Conservation (phyloP, 2,113 vertebrate species). For the Callospermophilus lateralis region DNA sequence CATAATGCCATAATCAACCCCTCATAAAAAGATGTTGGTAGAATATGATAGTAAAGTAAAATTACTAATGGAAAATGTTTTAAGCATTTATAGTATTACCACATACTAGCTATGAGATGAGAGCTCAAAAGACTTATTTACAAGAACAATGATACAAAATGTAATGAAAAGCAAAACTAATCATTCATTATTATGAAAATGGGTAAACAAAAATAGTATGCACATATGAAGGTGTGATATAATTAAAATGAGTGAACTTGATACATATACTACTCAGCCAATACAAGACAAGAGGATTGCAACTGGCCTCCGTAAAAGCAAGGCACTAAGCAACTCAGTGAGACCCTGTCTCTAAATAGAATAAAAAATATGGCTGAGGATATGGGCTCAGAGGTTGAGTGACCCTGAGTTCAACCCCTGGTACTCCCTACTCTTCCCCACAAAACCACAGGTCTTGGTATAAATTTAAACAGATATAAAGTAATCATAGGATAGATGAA, state of each 20-base stretch:
- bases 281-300: background rate
- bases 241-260: background rate
- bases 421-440: no score
- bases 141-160: background rate
- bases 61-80: background rate
- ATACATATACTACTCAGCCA: background rate
- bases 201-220: background rate
- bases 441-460: background rate
- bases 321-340: no score
- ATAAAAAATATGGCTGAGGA: no score
- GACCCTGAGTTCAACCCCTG: no score
- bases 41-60: constrained; percentile 14
- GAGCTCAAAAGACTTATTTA: background rate
- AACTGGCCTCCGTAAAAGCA: no score
- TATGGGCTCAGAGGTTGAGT: no score
- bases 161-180: constrained; percentile 17
- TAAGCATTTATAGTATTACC: constrained; percentile 6
- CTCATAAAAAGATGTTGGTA: background rate
- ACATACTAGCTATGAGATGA: background rate
- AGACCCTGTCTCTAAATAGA: no score
- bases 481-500: background rate
- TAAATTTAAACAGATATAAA: background rate
- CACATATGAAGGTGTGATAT: background rate
- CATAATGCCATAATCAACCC: background rate
- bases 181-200: constrained; percentile 1